Evolutionary conservation across 2,888 invertebrate genomes (phyloP), one percentile per base, ranked within the genome.

Genomic region (Thymelicus lineola): DNA sequence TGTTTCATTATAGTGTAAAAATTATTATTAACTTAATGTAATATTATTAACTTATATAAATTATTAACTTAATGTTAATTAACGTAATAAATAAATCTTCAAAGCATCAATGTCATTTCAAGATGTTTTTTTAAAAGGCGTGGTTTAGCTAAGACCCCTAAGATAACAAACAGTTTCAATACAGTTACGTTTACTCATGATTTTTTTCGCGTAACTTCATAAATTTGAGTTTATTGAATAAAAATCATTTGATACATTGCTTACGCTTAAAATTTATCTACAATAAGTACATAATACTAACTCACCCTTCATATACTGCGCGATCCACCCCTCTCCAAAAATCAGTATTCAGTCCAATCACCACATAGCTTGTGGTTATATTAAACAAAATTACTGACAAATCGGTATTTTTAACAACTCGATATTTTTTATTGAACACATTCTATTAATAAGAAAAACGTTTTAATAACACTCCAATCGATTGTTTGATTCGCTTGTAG

Each of bases 231-330:
- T 42, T 3, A 42, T 2, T 0, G 3, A 42, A 42, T 12, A 42
- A 42, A 42, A 42, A 42, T 1, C 42, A 42, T 42, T 42, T 42
- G 3, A 42, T 42, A 42, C 3, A 42, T 53, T 10, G 17, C 0
- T 20, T 20, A 36, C 28, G 15, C 14, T 64, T 63, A 38, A 58
- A 60, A 70, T 67, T 55, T 67, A 20, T 7, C 38, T 14, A 45
- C 15, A 62, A 62, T 66, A 74, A 0, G 66, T 78, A 80, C 63
- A 76, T 76, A 74, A 75, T 63, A 59, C 9, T 66, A 74, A 78
- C 91, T 92, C 86, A 93, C 93, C 92, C 91, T 93, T 93, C 93
- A 93, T 93, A 82, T 87, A 84, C 79, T 75, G 71, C 79, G 74
- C 75, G 75, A 73, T 17, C 80, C 81, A 78, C 86, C 87, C 86